Evolutionary conservation across 1,140 invertebrate genomes (phyloP), one percentile per base, ranked within the genome.

Genomic region (Trigoniulus corallinus): DNA sequence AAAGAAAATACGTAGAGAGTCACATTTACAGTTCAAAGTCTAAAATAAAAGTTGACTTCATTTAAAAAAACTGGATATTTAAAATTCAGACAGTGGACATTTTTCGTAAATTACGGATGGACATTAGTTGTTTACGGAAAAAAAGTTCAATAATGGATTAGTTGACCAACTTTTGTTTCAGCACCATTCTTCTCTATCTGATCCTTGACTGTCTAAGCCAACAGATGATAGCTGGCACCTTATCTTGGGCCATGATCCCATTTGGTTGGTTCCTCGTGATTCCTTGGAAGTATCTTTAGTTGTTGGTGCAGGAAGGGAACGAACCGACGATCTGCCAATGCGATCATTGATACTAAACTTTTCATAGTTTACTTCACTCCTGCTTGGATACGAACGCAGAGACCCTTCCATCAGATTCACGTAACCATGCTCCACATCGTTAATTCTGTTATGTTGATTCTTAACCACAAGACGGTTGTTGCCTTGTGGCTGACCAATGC

Each of bases 101-200:
- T n/a, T 37, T 37, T n/a, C n/a, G 34, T n/a, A 37, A 37, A 37
- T 37, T 10, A 37, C n/a, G n/a, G 7, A 37, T 37, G n/a, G 7
- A 10, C n/a, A n/a, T n/a, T n/a, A n/a, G n/a, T n/a, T n/a, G n/a
- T n/a, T n/a, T n/a, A n/a, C n/a, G n/a, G n/a, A n/a, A n/a, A n/a
- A n/a, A n/a, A n/a, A n/a, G n/a, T n/a, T n/a, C n/a, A 7, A 10
- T 44, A 44, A 10, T 20, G 20, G 20, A 44, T 44, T 7, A 44
- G 12, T 23, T 45, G 12, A 45, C 12, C 12, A 45, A 10, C 20
- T 34, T 47, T 47, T n/a, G 26, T n/a, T 7, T 51, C 40, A 51
- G 44, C 49, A 51, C 49, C 49, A 51, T 23, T 51, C 42, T 45
- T 51, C 49, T 20, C 44, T 21, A 10, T 51, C 49, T 10, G 49